A percentile compares a stretch with the other conserved stretches of the same genome.
These are phyloP conservation scores for Elysia crispata DNA, from an alignment of 2,888 invertebrate species.

Conservation along the genomic window DNA sequence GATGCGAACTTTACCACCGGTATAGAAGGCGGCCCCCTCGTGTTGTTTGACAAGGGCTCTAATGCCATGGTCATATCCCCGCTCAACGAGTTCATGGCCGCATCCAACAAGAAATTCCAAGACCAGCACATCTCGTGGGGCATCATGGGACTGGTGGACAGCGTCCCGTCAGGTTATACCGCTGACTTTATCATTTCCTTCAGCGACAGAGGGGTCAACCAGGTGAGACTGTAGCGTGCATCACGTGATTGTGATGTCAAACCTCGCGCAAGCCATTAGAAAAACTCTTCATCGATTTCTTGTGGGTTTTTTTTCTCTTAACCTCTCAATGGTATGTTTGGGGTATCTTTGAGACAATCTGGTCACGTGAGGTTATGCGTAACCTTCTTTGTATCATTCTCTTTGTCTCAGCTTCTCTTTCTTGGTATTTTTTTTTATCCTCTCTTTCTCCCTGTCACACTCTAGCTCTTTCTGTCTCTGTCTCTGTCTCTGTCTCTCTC, in stretches of 20 bases:
- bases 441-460: neutral
- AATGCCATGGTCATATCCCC: constrained; percentile 62
- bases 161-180: constrained; percentile 45
- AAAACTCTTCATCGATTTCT: too few species aligned
- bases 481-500: neutral
- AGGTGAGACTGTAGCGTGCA: constrained; percentile 25
- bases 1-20: constrained; percentile 47
- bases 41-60: constrained; percentile 60
- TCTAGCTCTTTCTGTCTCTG: neutral
- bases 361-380: too few species aligned
- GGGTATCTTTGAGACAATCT: too few species aligned
- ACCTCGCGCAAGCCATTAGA: too few species aligned
- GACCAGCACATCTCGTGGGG: constrained; percentile 60
- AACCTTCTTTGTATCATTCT: too few species aligned
- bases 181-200: constrained; percentile 47
- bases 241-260: too few species aligned
- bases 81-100: constrained; percentile 62
- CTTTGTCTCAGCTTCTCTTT: too few species aligned
- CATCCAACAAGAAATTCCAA: constrained; percentile 55
- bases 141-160: constrained; percentile 65
- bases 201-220: constrained; percentile 49
- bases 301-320: too few species aligned
- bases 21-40: constrained; percentile 61
- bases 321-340: too few species aligned
- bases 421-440: too few species aligned